phyloP scores from a whole-genome alignment of 2,113 vertebrate genomes.

The Morone chrysops region DNA sequence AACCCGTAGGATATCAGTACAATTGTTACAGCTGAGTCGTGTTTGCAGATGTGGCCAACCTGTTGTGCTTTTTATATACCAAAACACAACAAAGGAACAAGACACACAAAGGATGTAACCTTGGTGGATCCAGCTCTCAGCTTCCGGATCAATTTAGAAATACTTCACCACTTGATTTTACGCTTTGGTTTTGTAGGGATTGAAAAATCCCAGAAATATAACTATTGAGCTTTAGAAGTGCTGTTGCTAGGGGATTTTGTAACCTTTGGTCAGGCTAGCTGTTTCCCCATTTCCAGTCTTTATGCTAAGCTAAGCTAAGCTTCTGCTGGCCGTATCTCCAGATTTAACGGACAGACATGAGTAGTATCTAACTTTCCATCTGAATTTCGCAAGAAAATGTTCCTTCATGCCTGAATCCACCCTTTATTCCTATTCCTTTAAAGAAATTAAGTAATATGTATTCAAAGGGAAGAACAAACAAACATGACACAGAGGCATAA shows the following conservation, averaged over 20 bases:
- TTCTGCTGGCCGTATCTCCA: background rate
- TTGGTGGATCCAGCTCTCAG: background rate
- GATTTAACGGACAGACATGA: background rate
- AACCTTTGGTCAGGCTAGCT: background rate
- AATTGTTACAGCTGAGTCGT: background rate
- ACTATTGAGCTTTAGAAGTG: background rate
- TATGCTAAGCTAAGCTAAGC: background rate
- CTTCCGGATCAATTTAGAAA: no score
- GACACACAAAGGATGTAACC: background rate
- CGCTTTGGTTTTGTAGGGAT: no score
- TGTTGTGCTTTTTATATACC: background rate
- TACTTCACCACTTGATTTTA: no score
- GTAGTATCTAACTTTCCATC: background rate
- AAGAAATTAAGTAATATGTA: background rate
- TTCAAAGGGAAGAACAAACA: background rate
- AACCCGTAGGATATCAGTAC: conserved; percentile 19
- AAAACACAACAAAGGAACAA: background rate
- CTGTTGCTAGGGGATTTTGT: background rate
- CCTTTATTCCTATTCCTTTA: background rate
- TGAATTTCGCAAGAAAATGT: background rate
- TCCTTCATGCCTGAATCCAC: background rate
- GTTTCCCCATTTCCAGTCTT: background rate
- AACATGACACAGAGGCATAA: background rate
- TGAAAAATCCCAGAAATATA: background rate
- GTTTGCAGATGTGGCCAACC: background rate